A percentile compares a stretch with the other conserved stretches of the same genome.
These are phyloP conservation scores for Drosophila robusta DNA, from an alignment of 2,888 invertebrate species.

Conservation along the genomic window DNA sequence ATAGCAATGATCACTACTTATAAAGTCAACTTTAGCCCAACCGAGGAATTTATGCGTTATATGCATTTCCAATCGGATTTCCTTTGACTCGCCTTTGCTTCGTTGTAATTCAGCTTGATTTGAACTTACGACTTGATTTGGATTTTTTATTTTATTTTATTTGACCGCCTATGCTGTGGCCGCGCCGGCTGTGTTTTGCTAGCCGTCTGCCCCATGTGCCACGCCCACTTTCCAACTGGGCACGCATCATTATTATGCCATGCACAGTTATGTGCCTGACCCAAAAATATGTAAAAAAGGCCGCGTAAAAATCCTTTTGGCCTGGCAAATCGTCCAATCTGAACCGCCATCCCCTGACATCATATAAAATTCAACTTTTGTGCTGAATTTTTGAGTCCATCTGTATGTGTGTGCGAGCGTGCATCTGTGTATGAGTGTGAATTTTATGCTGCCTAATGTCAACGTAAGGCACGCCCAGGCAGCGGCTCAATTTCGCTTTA, in stretches of 20 bases:
- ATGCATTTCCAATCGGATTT: slow-evolving; percentile 68
- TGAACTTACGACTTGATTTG: slow-evolving; percentile 53
- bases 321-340: slow-evolving; percentile 58
- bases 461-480: slow-evolving; percentile 65
- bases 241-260: slow-evolving; percentile 78
- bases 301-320: slow-evolving; percentile 75
- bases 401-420: slow-evolving; percentile 10
- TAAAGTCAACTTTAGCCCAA: slow-evolving; percentile 4
- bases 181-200: slow-evolving; percentile 20
- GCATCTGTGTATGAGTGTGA: slow-evolving; percentile 41
- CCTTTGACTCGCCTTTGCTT: slow-evolving; percentile 48
- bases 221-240: slow-evolving; percentile 43
- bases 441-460: slow-evolving; percentile 71
- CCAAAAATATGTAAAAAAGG: slow-evolving; percentile 77
- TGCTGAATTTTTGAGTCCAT: slow-evolving; percentile 76
- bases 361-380: slow-evolving; percentile 76
- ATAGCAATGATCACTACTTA: slow-evolving; percentile 6
- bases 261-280: slow-evolving; percentile 80
- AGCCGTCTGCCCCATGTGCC: slow-evolving; percentile 6
- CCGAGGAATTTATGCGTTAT: slow-evolving; percentile 22
- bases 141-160: slow-evolving; percentile 33
- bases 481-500: slow-evolving; percentile 79
- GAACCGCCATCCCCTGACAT: slow-evolving; percentile 14
- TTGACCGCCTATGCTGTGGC: slow-evolving; percentile 49
- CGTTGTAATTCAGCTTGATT: slow-evolving; percentile 37